phyloP scores from a whole-genome alignment of 2,113 vertebrate genomes.

The Pseudorectes ferrugineus region DNA sequence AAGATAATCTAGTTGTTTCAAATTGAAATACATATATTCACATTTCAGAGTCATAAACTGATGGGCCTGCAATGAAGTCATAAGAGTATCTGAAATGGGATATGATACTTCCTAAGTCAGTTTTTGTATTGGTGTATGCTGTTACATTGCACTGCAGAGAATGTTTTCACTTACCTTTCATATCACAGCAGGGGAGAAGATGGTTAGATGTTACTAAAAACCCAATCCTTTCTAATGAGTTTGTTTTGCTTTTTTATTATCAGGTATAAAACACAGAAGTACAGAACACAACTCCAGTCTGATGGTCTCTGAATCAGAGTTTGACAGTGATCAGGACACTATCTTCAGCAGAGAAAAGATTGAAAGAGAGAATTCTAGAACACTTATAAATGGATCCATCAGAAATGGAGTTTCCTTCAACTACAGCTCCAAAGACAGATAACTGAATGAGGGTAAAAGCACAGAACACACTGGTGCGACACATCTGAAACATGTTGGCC shows the following conservation, averaged over 20 bases:
- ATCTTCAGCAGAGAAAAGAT: slow-evolving; percentile 82
- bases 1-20: neutral
- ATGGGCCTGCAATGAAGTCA: neutral
- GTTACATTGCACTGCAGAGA: neutral
- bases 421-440: slow-evolving; percentile 75
- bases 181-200: neutral
- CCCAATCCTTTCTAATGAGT: neutral
- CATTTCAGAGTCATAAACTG: neutral
- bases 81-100: neutral
- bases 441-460: neutral
- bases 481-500: neutral
- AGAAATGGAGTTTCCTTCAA: slow-evolving; percentile 79
- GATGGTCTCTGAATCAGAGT: slow-evolving; percentile 92
- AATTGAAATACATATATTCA: neutral
- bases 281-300: slow-evolving; percentile 91
- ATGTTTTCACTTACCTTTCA: neutral
- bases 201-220: neutral
- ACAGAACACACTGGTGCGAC: neutral
- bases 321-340: slow-evolving; percentile 89
- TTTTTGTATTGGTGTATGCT: neutral
- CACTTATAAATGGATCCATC: slow-evolving; percentile 61
- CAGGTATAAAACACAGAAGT: slow-evolving; percentile 90
- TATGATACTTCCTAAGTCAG: neutral
- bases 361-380: slow-evolving; percentile 69
- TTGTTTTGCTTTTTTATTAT: neutral